Base-by-base conservation (phyloP, 1,140 invertebrate genomes). In the Drosophila pallidifrons region DNA sequence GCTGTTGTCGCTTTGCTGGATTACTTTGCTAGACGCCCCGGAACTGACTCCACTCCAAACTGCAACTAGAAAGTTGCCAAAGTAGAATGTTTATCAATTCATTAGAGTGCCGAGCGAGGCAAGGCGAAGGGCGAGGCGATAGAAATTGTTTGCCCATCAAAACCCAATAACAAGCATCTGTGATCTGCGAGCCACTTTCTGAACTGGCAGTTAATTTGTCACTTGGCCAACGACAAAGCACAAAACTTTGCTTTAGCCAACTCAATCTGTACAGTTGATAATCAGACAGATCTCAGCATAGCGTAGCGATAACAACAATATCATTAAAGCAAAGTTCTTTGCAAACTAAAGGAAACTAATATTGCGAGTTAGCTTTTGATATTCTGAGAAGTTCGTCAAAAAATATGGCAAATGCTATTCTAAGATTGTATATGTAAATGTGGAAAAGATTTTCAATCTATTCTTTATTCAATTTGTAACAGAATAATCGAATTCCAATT, bases 121-220 rank as follows among this genome's bases (percentile, higher is more conserved):
- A 3, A 8, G 6, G 32, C 32, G 32, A 32, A 10, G 2, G 60
- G 63, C 46, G 11, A 41, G 54, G 54, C 67, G 43, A 57, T 70
- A 70, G 66, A 75, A 70, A 75, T 70, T 70, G 72, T 75, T 75
- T 75, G 51, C 25, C 72, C 58, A 75, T 75, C 71, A 75, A 43
- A 52, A 32, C 28, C n/a, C 65, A 47, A 74, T 74, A 69, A 69
- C 65, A 45, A 46, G n/a, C 72, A 75, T 59, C 72, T 75, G 72
- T 15, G 43, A 32, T 13, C 52, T 8, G 20, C 3, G 10, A 61
- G 49, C 30, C 51, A 74, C 55, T 32, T 41, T 16, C 28, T 35
- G 13, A 73, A 51, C 49, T 45, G 51, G 35, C 35, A 65, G 66
- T 70, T 69, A 57, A 75, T 75, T 75, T 75, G 72, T 70, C 72